Evolutionary conservation across 2,888 invertebrate genomes (phyloP), one percentile per base, ranked within the genome.

Genomic region (Epiblema foenella): DNA sequence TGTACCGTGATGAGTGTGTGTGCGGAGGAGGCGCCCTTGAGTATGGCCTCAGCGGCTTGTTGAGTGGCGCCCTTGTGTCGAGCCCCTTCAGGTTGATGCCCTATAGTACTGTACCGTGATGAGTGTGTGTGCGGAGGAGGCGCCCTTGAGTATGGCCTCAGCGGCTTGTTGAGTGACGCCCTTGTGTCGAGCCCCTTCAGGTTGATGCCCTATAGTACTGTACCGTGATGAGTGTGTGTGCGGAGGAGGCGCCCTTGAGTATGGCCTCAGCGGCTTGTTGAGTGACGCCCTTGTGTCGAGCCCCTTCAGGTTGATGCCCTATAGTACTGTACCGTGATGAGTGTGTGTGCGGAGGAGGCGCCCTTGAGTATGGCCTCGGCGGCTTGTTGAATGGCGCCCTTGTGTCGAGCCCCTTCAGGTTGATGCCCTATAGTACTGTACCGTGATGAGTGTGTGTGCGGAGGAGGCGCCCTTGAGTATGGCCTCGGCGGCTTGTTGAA

Each of bases 321-420:
- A n/a, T 97, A 84, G n/a, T 20, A 11, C 10, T 7, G 18, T 54
- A 54, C 54, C 54, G 37, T 58, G 17, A 39, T 59, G 72, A 97
- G 94, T 8, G 96, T 96, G 80, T 97, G 97, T 0, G 96, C 95
- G 9, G 95, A 95, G 0, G 96, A 95, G 42, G 94, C 94, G 42
- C 98, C 97, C 88, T 98, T 98, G 54, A 99, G 95, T 72, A 99
- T 97, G 33, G 98, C 97, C 81, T 98, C 99, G 0, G 99, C 97
- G 1, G 98, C 97, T 83, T 97, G 97, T 81, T 98, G 98, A 17
- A 97, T 97, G 54, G 97, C 97, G 70, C 97, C 97, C 90, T 98
- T 98, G 42, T 97, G 97, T 96, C 97, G 29, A 98, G 94, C 79
- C 97, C 98, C 87, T 97, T 98, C 75, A 98, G 94, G 90, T 98